Evolutionary conservation across 2,888 invertebrate genomes (phyloP).

Genomic region (Bedellia somnulentella): DNA sequence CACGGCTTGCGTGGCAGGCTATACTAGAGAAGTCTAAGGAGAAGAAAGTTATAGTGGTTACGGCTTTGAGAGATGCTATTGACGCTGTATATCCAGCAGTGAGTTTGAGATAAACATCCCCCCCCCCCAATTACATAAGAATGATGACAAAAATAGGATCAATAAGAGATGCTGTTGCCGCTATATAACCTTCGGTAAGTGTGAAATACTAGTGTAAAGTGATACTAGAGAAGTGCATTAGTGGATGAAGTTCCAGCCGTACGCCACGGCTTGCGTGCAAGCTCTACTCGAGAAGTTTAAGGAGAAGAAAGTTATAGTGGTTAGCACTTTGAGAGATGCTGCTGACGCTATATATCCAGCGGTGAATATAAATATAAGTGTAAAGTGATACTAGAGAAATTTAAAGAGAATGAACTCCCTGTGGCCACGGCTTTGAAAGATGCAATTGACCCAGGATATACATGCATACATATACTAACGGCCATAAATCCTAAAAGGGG

Average conservation of each 20-base stretch:
- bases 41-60: slow-evolving; percentile 90
- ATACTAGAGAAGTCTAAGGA: slow-evolving; percentile 97
- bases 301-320: slow-evolving; percentile 93
- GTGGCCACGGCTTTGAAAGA: slow-evolving; percentile 87
- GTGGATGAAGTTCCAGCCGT: slow-evolving; percentile 85
- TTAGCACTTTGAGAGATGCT: slow-evolving; percentile 82
- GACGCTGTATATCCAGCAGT: slow-evolving; percentile 85
- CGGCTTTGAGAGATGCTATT: slow-evolving; percentile 83
- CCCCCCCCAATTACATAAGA: no score
- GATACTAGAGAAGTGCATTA: no score
- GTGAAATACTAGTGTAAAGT: no score
- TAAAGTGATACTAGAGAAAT: slow-evolving; percentile 88
- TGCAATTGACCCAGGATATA: slow-evolving; percentile 86
- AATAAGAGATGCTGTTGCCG: no score
- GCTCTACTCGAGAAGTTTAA: slow-evolving; percentile 93
- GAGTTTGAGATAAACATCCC: no score
- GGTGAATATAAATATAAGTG: slow-evolving; percentile 65
- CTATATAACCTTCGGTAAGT: no score
- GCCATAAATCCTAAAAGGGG: no score
- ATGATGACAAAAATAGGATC: no score
- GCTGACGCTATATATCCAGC: slow-evolving; percentile 85
- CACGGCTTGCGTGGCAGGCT: slow-evolving; percentile 69
- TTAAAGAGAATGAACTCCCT: slow-evolving; percentile 93
- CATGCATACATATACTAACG: no score
- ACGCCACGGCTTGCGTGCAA: slow-evolving; percentile 75